Base-by-base conservation (phyloP, 2,797 vertebrate genomes). In the Agapornis canus region DNA sequence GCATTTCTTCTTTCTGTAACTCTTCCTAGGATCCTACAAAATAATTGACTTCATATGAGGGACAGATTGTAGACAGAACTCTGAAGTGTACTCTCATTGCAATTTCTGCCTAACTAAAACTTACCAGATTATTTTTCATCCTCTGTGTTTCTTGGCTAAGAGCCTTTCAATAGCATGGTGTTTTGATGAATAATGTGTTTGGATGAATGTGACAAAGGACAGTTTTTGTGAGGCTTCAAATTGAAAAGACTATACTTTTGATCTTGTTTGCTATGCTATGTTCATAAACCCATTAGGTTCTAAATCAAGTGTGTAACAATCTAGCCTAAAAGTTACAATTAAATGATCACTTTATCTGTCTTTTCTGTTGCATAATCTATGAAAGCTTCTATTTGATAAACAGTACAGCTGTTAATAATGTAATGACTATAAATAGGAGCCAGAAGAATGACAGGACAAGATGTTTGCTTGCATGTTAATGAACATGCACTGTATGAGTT, bases 331-430 rank as follows among this genome's bases (percentile, higher is more conserved):
- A 95, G 68, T 90, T 73, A 79, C 82, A 86, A 89, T 72, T 66
- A 92, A 87, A 69, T 52, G 48, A 85, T 86, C 27, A 5, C 32
- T 95, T 96, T 64, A 82, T 93, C 71, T 71, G 35, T 63, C 60
- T 95, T 69, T 91, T 91, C 77, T 89, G 32, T 39, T 91, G 75
- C 45, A 31, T 15, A 71, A 96, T 65, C 86, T 37, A 13, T 35
- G 11, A 90, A 81, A 94, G n/a, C 48, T 70, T 56, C 68, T 89
- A 5, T 91, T 72, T 91, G 89, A 95, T 85, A 93, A 95, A 76
- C 77, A 91, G 31, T 86, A 72, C 77, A 85, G 71, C 83, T 95
- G 80, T 92, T 96, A 91, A 94, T 76, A 94, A 84, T 37, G 5
- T n/a, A 93, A 83, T 77, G 71, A 72, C 54, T 63, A 95, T 40